Base-by-base conservation (phyloP, 2,888 invertebrate genomes). In the Choreutis nemorana region DNA sequence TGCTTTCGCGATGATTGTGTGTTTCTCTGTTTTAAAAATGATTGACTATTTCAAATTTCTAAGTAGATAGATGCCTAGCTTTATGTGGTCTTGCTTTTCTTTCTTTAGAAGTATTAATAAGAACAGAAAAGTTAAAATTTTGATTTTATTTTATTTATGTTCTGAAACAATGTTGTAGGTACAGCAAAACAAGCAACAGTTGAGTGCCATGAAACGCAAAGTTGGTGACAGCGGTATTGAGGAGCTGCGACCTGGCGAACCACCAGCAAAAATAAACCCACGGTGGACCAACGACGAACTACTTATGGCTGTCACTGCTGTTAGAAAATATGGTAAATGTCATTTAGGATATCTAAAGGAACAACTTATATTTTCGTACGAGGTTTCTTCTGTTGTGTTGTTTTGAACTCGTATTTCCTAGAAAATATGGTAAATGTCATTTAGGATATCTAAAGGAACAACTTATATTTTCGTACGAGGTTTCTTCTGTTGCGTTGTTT, bases 241-340 rank as follows among this genome's bases (percentile, higher is more conserved):
- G 33, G 84, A 86, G 31, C 64, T 85, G 31, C 81, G 87, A 50
- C 80, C 82, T 21, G 78, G 78, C 1, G 86, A 88, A 48, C 81
- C 83, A 5, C 81, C 83, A 8, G 82, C 81, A 45, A 88, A 92
- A 46, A 87, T 92, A 29, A 91, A 91, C 61, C 85, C 92, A 3
- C 85, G 91, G 23, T 97, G 97, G 97, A 91, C 92, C 15, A 90
- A 91, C 47, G 97, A 97, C 44, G 97, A 97, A 68, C 70, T 94
- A 12, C 80, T 94, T 14, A 80, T 97, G 53, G 97, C 94, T 10
- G 92, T 96, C 18, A 92, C 95, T 54, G 96, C 94, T 53, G 85
- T 88, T 33, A 82, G 87, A 39, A 90, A 90, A 70, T 89, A 87
- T 51, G 91, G 91, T 60, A 90, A 90, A 78, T 87, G 91, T 64